Evolutionary conservation across 2,797 vertebrate species (phyloP), one percentile per base, ranked within the genome.

Genomic region (Vultur gryphus): DNA sequence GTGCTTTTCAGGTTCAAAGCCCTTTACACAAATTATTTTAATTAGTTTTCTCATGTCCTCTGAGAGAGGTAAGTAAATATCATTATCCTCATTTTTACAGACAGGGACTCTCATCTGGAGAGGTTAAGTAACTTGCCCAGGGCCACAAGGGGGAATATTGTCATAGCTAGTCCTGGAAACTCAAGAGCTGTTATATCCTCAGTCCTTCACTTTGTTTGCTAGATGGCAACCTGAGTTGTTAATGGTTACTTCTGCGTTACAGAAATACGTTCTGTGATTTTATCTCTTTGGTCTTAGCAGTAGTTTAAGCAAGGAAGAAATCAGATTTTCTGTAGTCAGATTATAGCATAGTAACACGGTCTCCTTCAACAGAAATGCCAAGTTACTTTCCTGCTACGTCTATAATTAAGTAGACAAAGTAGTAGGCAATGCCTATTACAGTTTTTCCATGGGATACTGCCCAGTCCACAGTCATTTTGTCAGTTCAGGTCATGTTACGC

Each of bases 31-130:
- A 93, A 93, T 90, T 94, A 92, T 80, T 95, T 89, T 95, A 96
- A 94, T 97, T 95, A 97, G 90, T 94, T 95, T 92, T 90, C 65
- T 64, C 52, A 83, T 95, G 29, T 93, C 94, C 71, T 90, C 44
- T 7, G 93, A 87, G 95, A 94, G 75, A 71, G 57, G 66, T 96
- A 75, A 91, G 95, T 87, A 96, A 97, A 96, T 96, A 95, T 77
- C 84, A 95, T 97, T 96, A 95, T 95, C 75, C 67, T 92, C 11
- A 2, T 85, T 96, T 96, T 95, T 94, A 83, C 64, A 92, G 95
- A 84, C 71, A 61, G 93, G 58, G 66, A 59, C 84, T 95, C 21
- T 95, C 59, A 71, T 90, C 92, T 92, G 72, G 48, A 95, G 90
- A 95, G 88, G 77, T 92, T 97, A 95, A 95, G 84, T 92, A 94